Conservation (phyloP, 1,140 invertebrate genomes). For the Diprion similis region DNA sequence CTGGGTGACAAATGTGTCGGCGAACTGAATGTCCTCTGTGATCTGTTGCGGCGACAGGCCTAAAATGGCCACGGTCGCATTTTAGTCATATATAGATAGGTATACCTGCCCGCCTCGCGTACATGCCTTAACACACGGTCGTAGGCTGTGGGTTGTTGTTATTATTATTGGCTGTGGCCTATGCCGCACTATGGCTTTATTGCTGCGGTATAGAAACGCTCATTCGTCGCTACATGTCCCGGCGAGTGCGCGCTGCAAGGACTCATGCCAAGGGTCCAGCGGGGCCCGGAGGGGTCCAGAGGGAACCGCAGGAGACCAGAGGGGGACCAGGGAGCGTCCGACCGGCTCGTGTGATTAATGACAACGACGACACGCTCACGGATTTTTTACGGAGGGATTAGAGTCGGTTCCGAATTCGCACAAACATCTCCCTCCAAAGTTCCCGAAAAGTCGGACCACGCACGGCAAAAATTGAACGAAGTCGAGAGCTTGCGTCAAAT, state of each 20-base stretch:
- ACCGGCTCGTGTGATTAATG: conserved; percentile 53
- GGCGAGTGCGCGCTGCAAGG: conserved; percentile 33
- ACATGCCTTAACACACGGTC: not conserved
- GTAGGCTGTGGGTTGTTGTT: conserved; percentile 42
- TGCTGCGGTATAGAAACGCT: conserved; percentile 26
- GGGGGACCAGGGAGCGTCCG: conserved; percentile 27
- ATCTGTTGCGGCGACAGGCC: conserved; percentile 38
- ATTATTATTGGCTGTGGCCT: conserved; percentile 51
- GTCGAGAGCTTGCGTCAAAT: no score
- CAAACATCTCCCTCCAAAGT: conserved; percentile 22
- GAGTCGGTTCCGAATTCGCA: conserved; percentile 36
- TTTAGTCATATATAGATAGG: conserved; percentile 33
- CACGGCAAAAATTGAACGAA: no score
- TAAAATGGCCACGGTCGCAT: conserved; percentile 38
- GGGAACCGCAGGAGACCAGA: conserved; percentile 22
- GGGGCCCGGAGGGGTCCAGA: conserved; percentile 23
- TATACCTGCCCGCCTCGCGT: conserved; percentile 28
- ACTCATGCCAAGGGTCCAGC: not conserved
- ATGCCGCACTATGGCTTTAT: conserved; percentile 49
- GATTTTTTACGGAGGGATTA: conserved; percentile 36
- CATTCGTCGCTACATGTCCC: conserved; percentile 18
- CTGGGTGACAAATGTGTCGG: conserved; percentile 43
- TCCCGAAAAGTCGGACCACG: no score
- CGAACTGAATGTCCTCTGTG: conserved; percentile 43
- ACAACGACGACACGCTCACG: conserved; percentile 30